Evolutionary conservation across 1,140 invertebrate genomes (phyloP).

Genomic region (Pseudoatta argentina): DNA sequence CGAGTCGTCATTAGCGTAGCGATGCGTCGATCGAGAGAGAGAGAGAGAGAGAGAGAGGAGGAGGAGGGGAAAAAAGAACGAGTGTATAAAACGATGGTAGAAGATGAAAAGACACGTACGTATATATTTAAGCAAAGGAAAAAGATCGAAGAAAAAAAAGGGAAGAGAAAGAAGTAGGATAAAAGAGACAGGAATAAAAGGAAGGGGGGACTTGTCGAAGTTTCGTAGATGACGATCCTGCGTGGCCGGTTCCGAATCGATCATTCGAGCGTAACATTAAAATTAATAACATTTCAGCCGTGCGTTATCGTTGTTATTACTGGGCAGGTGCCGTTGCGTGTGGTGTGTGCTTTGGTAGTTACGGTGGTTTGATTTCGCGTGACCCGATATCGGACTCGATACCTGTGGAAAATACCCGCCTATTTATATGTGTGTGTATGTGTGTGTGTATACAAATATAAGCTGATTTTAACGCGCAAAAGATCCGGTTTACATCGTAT

Average conservation of each 20-base stretch:
- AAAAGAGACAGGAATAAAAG: background rate
- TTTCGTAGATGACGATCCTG: slow-evolving; percentile 14
- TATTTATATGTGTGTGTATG: background rate
- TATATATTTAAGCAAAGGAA: slow-evolving; percentile 47
- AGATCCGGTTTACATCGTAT: slow-evolving; percentile 3
- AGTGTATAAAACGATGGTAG: slow-evolving; percentile 34
- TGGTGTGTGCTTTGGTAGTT: slow-evolving; percentile 76
- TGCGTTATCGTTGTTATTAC: slow-evolving; percentile 70
- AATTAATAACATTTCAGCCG: slow-evolving; percentile 76
- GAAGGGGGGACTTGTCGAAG: background rate
- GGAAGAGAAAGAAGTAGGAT: background rate
- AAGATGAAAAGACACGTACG: slow-evolving; percentile 50
- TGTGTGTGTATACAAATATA: background rate
- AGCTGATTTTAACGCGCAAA: background rate
- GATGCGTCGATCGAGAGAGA: background rate
- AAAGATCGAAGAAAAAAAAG: background rate
- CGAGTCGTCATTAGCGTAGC: slow-evolving; percentile 66
- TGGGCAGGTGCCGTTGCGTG: slow-evolving; percentile 77
- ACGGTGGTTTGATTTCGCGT: slow-evolving; percentile 83
- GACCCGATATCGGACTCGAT: slow-evolving; percentile 76
- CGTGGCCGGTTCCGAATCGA: background rate
- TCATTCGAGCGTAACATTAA: slow-evolving; percentile 65
- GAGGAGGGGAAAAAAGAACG: background rate
- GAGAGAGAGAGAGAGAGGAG: too few species aligned
- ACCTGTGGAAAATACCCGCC: background rate